Percentiles rank a stretch among this genome's conserved stretches.
phyloP scores from a whole-genome alignment of 2,797 vertebrate genomes.

The Chelonia mydas region DNA sequence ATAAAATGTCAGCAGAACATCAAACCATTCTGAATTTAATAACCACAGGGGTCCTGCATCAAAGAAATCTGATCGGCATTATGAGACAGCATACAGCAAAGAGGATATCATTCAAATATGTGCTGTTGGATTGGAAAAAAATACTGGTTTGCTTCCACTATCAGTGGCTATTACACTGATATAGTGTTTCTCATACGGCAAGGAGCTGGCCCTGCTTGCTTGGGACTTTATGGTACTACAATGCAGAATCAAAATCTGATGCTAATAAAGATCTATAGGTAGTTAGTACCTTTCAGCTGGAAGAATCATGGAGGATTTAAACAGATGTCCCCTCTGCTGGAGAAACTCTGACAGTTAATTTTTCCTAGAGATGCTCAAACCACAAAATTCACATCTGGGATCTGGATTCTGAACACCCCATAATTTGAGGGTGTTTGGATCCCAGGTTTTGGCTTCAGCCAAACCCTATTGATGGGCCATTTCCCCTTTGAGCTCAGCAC shows the following conservation, averaged over 20 bases:
- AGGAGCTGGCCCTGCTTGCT: background rate
- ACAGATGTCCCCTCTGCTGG: background rate
- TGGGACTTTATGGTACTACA: background rate
- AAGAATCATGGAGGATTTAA: background rate
- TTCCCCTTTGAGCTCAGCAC: background rate
- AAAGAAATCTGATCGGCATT: background rate
- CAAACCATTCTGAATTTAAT: background rate
- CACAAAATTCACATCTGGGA: background rate
- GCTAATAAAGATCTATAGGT: accelerated
- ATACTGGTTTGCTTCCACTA: background rate
- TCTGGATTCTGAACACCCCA: background rate
- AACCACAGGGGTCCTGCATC: background rate
- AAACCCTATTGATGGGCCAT: background rate
- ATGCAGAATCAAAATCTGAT: background rate
- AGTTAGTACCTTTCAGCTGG: background rate
- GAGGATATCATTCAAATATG: background rate
- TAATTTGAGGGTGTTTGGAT: background rate
- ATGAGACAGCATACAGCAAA: background rate
- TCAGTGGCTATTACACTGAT: background rate
- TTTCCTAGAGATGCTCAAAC: background rate
- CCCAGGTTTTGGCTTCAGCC: background rate
- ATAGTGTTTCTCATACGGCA: background rate
- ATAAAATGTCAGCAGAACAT: background rate
- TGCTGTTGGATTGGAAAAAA: conserved; percentile 1
- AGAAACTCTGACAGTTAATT: background rate